Evolutionary conservation across 92 coral and sea anemone genomes (phyloP), one percentile per base, ranked within the genome.

Genomic region (Diadumene lineata): DNA sequence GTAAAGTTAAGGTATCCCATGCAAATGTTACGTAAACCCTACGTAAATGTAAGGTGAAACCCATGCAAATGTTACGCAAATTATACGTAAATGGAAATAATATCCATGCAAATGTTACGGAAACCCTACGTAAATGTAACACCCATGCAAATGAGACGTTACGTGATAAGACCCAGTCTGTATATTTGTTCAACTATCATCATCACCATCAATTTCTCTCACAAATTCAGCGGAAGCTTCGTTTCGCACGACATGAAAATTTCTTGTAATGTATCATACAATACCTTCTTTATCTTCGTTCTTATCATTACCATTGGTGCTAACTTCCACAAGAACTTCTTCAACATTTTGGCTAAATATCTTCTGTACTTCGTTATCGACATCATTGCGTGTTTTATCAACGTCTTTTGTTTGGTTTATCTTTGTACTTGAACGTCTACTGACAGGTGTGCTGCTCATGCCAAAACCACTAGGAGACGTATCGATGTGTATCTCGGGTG

Each of bases 311-410:
- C n/a, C n/a, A 31, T 64, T 76, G 34, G 60, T 72, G 25, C 87
- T 87, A 76, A 81, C 75, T 43, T 91, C 86, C 15, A 87, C 84
- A 68, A 69, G 84, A 31, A 91, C 89, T 66, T 91, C 90, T 57
- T 62, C 68, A 22, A 91, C 90, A 57, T 86, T 61, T 62, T 73
- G 65, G 24, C 82, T 71, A 48, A 87, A 73, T 26, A 87, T 87
- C 50, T 86, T 81, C 43, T 72, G 84, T 3, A 86, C 91, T 66
- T 89, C 94, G 29, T 25, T 63, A 50, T 89, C 94, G 13, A 43
- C 68, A 17, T 33, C 68, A 38, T 72, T 66, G 15, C 7, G 6
- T 4, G 56, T n/a, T 34, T 56, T 72, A 13, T 56, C 66, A 4
- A 11, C 34, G 56, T 56, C 67, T 17, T 60, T 72, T 33, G 13